phyloP scores from a whole-genome alignment of 2,888 invertebrate genomes.

The Empis stercorea region DNA sequence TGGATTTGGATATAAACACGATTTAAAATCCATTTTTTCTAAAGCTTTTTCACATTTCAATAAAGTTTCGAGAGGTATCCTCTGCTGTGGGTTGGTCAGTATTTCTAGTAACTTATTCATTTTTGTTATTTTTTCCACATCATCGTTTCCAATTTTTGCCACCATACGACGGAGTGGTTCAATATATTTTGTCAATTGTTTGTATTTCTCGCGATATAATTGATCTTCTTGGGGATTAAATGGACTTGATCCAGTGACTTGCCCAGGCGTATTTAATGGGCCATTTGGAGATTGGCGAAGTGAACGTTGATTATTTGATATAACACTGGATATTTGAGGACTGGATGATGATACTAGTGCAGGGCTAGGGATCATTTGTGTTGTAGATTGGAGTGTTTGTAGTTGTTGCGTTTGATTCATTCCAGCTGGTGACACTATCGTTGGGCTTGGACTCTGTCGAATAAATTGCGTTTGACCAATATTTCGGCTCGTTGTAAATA shows the following conservation, averaged over 20 bases:
- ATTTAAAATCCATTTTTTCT: conserved; percentile 47
- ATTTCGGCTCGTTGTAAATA: conserved; percentile 43
- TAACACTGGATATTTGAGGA: conserved; percentile 49
- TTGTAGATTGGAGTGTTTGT: conserved; percentile 30
- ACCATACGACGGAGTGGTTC: conserved; percentile 88
- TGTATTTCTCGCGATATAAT: conserved; percentile 83
- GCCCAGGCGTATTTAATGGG: conserved; percentile 66
- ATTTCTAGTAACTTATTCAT: conserved; percentile 92
- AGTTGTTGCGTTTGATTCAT: conserved; percentile 27
- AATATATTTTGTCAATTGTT: conserved; percentile 85
- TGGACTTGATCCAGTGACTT: conserved; percentile 45
- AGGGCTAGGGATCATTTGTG: conserved; percentile 57
- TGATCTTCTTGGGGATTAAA: conserved; percentile 68
- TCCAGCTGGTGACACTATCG: conserved; percentile 56
- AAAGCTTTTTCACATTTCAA: conserved; percentile 88
- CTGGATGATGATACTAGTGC: conserved; percentile 54
- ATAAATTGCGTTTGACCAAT: conserved; percentile 64
- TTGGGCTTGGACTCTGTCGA: conserved; percentile 67
- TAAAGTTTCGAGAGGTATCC: conserved; percentile 79
- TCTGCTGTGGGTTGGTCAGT: conserved; percentile 74
- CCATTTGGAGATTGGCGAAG: conserved; percentile 73
- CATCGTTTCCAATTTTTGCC: conserved; percentile 72
- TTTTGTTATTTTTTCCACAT: conserved; percentile 80
- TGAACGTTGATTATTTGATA: conserved; percentile 39
- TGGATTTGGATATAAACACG: conserved; percentile 7